phyloP scores from a whole-genome alignment of 2,888 invertebrate species.

The Rhagophthalmus giganteus region DNA sequence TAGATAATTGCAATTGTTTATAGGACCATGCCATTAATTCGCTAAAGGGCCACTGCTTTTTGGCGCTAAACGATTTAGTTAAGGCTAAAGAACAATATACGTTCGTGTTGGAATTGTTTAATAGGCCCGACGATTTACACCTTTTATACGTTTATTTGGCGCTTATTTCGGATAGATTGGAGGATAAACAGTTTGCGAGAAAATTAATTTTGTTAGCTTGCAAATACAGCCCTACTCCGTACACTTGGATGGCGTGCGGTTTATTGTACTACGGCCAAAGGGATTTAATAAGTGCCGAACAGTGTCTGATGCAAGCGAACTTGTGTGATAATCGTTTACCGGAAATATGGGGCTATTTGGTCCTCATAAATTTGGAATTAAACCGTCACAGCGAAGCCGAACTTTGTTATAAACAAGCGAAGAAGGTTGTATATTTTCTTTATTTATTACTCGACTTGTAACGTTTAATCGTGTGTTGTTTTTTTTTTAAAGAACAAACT shows the following conservation, averaged over 20 bases:
- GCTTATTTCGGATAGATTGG: conserved; percentile 38
- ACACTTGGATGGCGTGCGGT: conserved; percentile 46
- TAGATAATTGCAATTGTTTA: neutral
- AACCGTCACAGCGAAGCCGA: conserved; percentile 45
- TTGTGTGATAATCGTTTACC: conserved; percentile 47
- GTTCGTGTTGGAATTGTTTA: conserved; percentile 43
- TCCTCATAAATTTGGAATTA: conserved; percentile 49
- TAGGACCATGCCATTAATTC: conserved; percentile 46
- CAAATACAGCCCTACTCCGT: conserved; percentile 49
- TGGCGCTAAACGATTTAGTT: conserved; percentile 38
- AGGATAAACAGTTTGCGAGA: conserved; percentile 45
- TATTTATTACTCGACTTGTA: neutral
- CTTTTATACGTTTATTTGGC: conserved; percentile 47
- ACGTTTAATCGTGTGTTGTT: neutral
- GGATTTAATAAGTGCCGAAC: conserved; percentile 51
- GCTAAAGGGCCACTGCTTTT: conserved; percentile 47
- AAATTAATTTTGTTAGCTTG: conserved; percentile 47
- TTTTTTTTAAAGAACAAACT: conserved; percentile 15
- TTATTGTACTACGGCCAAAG: conserved; percentile 43
- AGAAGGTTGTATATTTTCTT: too few species aligned
- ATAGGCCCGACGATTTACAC: conserved; percentile 48
- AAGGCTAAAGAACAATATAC: conserved; percentile 45
- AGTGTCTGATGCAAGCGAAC: conserved; percentile 52
- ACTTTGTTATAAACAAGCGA: conserved; percentile 48
- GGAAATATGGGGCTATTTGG: conserved; percentile 52